Evolutionary conservation across 2,888 invertebrate genomes (phyloP), one percentile per base, ranked within the genome.

Genomic region (Agonopterix subpropinquella): DNA sequence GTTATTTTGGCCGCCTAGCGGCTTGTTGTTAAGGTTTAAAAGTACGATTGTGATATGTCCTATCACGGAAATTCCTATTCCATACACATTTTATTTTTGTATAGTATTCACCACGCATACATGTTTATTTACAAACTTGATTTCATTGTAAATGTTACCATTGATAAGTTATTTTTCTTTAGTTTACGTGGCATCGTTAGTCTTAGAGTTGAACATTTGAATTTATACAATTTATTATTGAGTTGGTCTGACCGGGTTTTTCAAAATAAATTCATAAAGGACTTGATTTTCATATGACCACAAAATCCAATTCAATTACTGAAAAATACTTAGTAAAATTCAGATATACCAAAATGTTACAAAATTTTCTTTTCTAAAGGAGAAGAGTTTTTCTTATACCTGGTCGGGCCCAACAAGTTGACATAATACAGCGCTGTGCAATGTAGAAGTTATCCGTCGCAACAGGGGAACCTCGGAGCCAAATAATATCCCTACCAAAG

Each of bases 81-180:
- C 82, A 83, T 79, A 69, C 77, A 80, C 77, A 73, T 79, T 67
- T 82, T 83, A 77, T 82, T 81, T 82, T 82, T 80, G 74, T 81
- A 77, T 77, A 77, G 77, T 74, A 67, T 80, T 80, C 78, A 73
- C 74, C 74, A 65, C 70, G 70, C 74, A 67, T 74, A 74, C 67
- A 59, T 70, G 59, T 67, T 61, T 67, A 64, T 73, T 74, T 73
- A 73, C 73, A 75, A 70, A 62, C 68, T 76, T 75, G 67, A 70
- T 70, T 74, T 84, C 84, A 81, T 82, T 84, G 84, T 86, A 81
- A 82, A 84, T 84, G 85, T 87, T 86, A 86, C 86, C 87, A 85
- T 86, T 83, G 76, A 73, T 85, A 82, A 82, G 85, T 84, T 84
- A 83, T 80, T 76, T 70, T 73, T 39, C 73, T 65, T 73, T 78